Evolutionary conservation across 2,797 vertebrate genomes (phyloP), one percentile per base, ranked within the genome.

Genomic region (Scleropages formosus): DNA sequence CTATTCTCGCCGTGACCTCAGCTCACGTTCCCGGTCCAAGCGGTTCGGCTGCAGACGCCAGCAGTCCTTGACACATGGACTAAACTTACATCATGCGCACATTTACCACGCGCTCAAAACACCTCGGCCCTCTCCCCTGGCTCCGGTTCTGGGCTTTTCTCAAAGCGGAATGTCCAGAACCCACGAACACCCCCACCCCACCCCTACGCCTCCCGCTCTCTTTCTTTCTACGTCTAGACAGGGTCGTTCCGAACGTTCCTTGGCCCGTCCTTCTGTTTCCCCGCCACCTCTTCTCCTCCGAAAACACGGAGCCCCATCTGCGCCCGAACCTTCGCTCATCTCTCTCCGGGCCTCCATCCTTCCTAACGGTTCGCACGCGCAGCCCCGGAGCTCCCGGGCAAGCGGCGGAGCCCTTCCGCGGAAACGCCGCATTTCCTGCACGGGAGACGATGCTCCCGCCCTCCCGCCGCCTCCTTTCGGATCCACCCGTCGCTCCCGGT

Each of bases 291-390:
- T 56, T 22, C 65, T 66, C 67, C 60, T 51, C 70, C 49, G 71
- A 27, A 71, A 77, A 65, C 53, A 74, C 84, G 83, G n/a, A 77
- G 67, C 77, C 76, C 81, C 84, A 84, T 82, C 84, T 85, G 83
- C 73, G 80, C 78, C 80, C 78, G 62, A 69, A 46, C 51, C 65
- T 15, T 75, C 81, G 78, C 71, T 75, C 75, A 71, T 81, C 8
- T 76, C 66, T 76, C 80, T 80, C 47, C 72, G 26, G 59, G 75
- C 77, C 76, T 75, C 80, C 80, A 80, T 82, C 51, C 9, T 64
- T 18, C 31, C 56, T 6, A 59, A 47, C 31, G 67, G 80, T 75
- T 75, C 26, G 27, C 74, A 76, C 62, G 59, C 72, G 68, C 67
- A 76, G 4, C 56, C 51, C 47, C 46, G 46, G 11, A 58, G 13